Percentiles rank a stretch among this genome's conserved stretches.
phyloP scores from a whole-genome alignment of 1,140 invertebrate species.

The Pseudomyrmex cubaensis region DNA sequence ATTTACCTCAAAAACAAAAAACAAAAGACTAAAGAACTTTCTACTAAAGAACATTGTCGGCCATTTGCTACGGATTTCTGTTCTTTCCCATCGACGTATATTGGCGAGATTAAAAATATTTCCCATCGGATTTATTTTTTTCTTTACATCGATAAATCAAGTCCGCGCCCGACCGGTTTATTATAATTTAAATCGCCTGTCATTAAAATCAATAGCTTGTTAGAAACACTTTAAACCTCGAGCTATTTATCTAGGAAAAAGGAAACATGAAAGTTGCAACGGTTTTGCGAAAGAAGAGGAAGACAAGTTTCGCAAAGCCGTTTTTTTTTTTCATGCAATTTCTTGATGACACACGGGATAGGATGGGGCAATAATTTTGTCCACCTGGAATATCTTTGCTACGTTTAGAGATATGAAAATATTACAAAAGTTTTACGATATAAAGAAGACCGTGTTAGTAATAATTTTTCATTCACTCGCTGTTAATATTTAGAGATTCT shows the following conservation, averaged over 20 bases:
- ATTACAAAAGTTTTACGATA: too few relatives aligned
- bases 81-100: slow-evolving; percentile 7
- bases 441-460: too few relatives aligned
- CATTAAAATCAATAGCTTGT: slow-evolving; percentile 53
- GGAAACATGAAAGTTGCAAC: too few relatives aligned
- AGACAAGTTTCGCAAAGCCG: background rate
- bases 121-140: slow-evolving; percentile 25
- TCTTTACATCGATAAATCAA: slow-evolving; percentile 28
- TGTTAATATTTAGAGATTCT: too few relatives aligned
- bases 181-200: slow-evolving; percentile 55
- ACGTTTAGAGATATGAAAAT: too few relatives aligned
- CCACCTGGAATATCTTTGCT: too few relatives aligned
- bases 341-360: too few relatives aligned
- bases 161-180: slow-evolving; percentile 44
- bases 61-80: background rate
- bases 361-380: too few relatives aligned
- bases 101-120: background rate
- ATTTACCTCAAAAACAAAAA: slow-evolving; percentile 28
- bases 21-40: slow-evolving; percentile 21
- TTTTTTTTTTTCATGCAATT: too few relatives aligned
- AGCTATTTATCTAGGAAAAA: slow-evolving; percentile 32
- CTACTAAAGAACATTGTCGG: background rate
- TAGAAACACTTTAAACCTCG: slow-evolving; percentile 37
- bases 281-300: too few relatives aligned
- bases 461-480: too few relatives aligned